Conservation (phyloP, 2,797 vertebrate genomes). For the Typhlichthys eigenmanni region DNA sequence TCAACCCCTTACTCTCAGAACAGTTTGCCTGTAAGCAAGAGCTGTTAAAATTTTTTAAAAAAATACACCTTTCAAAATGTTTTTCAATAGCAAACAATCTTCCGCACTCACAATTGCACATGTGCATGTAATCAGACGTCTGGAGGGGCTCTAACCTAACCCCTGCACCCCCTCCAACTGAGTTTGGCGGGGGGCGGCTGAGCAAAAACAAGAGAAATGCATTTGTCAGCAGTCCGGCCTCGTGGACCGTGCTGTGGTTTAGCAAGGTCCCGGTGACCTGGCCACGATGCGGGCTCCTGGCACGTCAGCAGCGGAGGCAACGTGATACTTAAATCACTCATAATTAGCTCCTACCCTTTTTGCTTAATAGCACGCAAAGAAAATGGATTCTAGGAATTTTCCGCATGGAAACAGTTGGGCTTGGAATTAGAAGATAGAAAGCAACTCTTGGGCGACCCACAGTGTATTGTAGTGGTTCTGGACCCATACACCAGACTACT, state of each 20-base stretch:
- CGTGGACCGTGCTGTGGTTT: conserved; percentile 53
- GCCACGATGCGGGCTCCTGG: conserved; percentile 57
- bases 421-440: conserved; percentile 57
- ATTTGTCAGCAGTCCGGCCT: conserved; percentile 60
- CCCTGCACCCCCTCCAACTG: too few species aligned
- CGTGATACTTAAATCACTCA: conserved; percentile 71
- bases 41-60: too few species aligned
- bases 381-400: conserved; percentile 67
- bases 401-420: conserved; percentile 70
- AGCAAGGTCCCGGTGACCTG: conserved; percentile 69
- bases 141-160: too few species aligned
- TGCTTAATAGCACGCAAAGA: conserved; percentile 72
- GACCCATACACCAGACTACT: too few species aligned
- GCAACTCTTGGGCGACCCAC: conserved; percentile 18
- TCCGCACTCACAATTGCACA: too few species aligned
- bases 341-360: conserved; percentile 71
- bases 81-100: too few species aligned
- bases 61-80: too few species aligned
- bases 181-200: conserved; percentile 34
- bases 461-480: conserved; percentile 51
- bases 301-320: conserved; percentile 60
- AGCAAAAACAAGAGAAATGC: conserved; percentile 44
- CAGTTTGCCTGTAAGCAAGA: too few species aligned
- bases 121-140: too few species aligned
- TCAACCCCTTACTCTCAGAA: too few species aligned